These are phyloP conservation scores for Emys orbicularis DNA, from an alignment of 2,797 vertebrate genomes.

Conservation along the genomic window DNA sequence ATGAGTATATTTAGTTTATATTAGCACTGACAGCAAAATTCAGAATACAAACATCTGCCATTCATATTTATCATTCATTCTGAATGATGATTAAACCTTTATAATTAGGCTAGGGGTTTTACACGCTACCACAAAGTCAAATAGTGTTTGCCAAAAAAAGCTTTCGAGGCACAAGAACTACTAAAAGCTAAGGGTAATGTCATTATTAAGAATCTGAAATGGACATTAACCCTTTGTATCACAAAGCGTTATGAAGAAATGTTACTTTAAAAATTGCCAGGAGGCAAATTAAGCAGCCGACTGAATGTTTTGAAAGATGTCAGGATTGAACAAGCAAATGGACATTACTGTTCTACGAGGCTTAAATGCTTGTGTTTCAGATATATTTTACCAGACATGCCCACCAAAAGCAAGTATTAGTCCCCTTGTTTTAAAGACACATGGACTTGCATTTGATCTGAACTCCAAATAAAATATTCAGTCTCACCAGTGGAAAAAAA, in stretches of 20 bases:
- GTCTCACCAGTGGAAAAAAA: background rate
- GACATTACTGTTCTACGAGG: background rate
- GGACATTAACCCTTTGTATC: constrained; percentile 20
- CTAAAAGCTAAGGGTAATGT: constrained; percentile 18
- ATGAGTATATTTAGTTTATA: constrained; percentile 7
- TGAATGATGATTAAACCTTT: constrained; percentile 23
- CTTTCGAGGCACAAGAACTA: background rate
- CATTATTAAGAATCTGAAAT: constrained; percentile 11
- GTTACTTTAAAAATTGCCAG: background rate
- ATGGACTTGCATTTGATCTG: background rate
- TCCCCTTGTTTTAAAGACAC: constrained; percentile 24
- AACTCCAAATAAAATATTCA: background rate
- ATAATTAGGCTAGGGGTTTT: background rate
- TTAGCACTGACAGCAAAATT: background rate
- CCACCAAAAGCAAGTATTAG: background rate
- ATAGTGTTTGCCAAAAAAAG: background rate
- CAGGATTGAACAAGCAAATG: background rate
- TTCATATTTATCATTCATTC: background rate
- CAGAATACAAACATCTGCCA: background rate
- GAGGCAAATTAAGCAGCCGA: background rate
- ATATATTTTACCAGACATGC: background rate
- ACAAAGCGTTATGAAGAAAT: background rate
- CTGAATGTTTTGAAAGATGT: background rate
- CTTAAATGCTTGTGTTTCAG: background rate
- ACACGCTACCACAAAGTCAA: background rate